Evolutionary conservation across 2,888 invertebrate genomes (phyloP).

Genomic region (Cantharis rustica): DNA sequence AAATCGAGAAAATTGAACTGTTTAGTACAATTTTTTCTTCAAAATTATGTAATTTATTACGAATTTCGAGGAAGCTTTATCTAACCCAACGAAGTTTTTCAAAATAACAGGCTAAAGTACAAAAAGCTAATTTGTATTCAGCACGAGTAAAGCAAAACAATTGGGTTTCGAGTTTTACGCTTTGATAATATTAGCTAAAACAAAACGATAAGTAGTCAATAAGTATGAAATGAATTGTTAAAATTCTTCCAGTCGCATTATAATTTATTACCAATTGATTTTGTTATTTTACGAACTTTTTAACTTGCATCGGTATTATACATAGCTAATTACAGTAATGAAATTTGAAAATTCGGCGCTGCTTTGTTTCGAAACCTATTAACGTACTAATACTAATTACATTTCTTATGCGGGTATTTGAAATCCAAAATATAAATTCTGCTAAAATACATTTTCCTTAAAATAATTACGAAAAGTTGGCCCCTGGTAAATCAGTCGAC

Average conservation of each 20-base stretch:
- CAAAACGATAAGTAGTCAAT: not conserved
- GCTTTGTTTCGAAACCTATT: too few species aligned
- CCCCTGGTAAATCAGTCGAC: not conserved
- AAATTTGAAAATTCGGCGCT: not conserved
- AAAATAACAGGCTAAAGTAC: not conserved
- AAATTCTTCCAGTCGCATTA: not conserved
- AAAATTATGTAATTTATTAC: not conserved
- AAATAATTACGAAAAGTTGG: not conserved
- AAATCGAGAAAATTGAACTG: not conserved
- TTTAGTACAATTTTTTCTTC: not conserved
- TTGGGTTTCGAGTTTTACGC: not conserved
- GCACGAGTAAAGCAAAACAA: not conserved
- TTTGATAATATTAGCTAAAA: not conserved
- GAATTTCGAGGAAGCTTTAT: not conserved
- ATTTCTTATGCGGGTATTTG: not conserved
- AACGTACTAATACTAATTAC: not conserved
- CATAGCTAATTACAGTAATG: not conserved
- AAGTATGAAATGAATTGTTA: not conserved
- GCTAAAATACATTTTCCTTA: not conserved
- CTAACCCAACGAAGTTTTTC: not conserved
- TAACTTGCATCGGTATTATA: not conserved
- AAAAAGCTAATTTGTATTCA: not conserved
- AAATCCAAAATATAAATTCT: not conserved
- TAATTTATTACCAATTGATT: not conserved
- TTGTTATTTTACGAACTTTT: not conserved